Evolutionary conservation across 2,797 vertebrate genomes (phyloP), one percentile per base, ranked within the genome.

Genomic region (Rhadinocentrus ornatus): DNA sequence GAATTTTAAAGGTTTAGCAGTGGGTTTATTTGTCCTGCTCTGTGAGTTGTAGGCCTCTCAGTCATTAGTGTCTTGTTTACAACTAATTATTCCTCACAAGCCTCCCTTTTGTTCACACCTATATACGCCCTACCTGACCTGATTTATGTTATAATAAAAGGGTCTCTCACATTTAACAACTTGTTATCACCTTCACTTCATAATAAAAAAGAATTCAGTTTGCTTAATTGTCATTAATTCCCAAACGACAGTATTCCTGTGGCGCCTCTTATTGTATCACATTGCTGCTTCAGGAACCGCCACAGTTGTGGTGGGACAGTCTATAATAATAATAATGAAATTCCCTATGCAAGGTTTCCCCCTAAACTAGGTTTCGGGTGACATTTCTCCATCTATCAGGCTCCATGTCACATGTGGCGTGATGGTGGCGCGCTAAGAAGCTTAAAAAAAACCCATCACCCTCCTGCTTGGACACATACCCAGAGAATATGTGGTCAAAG

Each of bases 401-500:
- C 52, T 66, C 54, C 68, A 35, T 6, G 58, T 60, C 34, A 73
- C 37, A 62, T 37, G 66, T 53, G 67, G 62, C 56, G 60, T 77
- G 75, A 64, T 20, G 24, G 63, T 58, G 75, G 66, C 75, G 71
- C 66, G 69, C 59, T 52, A 62, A 46, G 60, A 61, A 13, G 52
- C 50, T 48, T 66, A 15, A 29, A 77, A 46, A 34, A 39, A 3
- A 39, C 1, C 1, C 2, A 39, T 48, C 87, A 92, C 91, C 92
- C 91, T 90, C 82, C 60, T 88, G 54, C 75, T 76, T 15, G 75
- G 85, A 82, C 71, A 62, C 77, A 60, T 68, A 53, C 44, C 50
- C 73, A 27, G 24, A 15, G 37, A 39, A 16, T 6, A 15, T 12
- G 53, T 44, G 39, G 39, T 18, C 39, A 31, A n/a, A 41, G 71